Evolutionary conservation across 1,140 invertebrate genomes (phyloP).

Genomic region (Tyrophagus putrescentiae): DNA sequence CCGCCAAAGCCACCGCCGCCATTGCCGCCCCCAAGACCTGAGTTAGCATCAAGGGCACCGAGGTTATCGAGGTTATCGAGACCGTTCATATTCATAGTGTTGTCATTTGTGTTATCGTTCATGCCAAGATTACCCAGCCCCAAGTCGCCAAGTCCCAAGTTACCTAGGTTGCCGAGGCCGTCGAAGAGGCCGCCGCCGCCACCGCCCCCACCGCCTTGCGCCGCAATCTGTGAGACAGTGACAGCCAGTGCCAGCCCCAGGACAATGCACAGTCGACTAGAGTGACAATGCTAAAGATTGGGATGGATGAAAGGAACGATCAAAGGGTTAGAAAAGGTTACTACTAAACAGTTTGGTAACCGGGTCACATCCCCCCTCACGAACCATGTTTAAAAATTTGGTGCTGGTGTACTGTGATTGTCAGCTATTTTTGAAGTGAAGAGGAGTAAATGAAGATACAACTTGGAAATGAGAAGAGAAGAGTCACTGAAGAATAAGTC

Average conservation of each 20-base stretch:
- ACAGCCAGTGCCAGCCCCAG: neutral
- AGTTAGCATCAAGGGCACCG: too few relatives aligned
- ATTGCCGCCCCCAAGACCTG: neutral
- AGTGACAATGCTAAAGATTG: neutral
- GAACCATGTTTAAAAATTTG: too few relatives aligned
- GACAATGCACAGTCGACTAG: neutral
- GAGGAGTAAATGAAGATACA: too few relatives aligned
- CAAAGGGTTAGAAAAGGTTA: neutral
- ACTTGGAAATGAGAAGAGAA: too few relatives aligned
- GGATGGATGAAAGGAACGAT: neutral
- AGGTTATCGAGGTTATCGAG: too few relatives aligned
- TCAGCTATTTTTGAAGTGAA: too few relatives aligned
- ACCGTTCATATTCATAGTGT: too few relatives aligned
- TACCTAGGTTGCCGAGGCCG: slow-evolving; percentile 9
- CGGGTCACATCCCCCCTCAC: too few relatives aligned
- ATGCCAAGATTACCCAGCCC: slow-evolving; percentile 18
- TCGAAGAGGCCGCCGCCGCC: neutral
- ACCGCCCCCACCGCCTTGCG: slow-evolving; percentile 8
- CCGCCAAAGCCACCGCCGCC: slow-evolving; percentile 11
- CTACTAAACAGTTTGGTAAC: neutral
- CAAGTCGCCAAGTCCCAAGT: slow-evolving; percentile 17
- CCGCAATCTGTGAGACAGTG: neutral
- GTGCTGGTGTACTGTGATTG: too few relatives aligned
- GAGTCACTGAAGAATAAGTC: too few relatives aligned
- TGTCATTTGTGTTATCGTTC: neutral